Conservation (phyloP, 2,113 vertebrate genomes). For the Harpagus bidentatus region DNA sequence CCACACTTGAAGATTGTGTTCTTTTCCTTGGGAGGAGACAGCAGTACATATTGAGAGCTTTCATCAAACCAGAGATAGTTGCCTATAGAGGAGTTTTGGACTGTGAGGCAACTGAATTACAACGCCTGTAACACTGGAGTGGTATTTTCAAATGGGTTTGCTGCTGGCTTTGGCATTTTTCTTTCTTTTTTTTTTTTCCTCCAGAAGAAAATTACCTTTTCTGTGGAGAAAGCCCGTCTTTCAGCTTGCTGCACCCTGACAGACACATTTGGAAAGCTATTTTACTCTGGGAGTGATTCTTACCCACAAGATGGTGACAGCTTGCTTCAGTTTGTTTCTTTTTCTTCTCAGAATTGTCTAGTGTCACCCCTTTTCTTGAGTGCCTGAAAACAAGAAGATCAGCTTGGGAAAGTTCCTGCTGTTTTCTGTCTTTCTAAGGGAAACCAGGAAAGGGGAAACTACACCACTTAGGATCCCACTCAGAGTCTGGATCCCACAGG, state of each 20-base stretch:
- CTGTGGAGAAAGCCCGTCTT: neutral
- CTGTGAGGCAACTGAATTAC: neutral
- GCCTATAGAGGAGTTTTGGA: neutral
- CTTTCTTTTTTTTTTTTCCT: neutral
- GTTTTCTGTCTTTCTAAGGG: neutral
- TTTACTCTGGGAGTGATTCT: neutral
- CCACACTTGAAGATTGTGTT: neutral
- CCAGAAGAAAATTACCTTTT: neutral
- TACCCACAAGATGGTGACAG: neutral
- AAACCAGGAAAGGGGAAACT: neutral
- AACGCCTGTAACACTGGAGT: neutral
- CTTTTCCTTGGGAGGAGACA: neutral
- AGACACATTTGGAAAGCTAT: neutral
- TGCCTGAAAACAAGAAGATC: neutral
- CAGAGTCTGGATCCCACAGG: neutral
- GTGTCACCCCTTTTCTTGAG: neutral
- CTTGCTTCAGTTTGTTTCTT: neutral
- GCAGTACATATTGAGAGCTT: neutral
- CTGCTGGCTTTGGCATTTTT: neutral
- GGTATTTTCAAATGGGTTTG: neutral
- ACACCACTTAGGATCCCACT: neutral
- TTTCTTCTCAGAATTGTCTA: neutral
- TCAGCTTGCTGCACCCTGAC: neutral
- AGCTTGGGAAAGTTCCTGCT: neutral
- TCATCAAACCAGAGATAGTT: neutral